phyloP scores from a whole-genome alignment of 2,797 vertebrate species.

The Balearica regulorum region DNA sequence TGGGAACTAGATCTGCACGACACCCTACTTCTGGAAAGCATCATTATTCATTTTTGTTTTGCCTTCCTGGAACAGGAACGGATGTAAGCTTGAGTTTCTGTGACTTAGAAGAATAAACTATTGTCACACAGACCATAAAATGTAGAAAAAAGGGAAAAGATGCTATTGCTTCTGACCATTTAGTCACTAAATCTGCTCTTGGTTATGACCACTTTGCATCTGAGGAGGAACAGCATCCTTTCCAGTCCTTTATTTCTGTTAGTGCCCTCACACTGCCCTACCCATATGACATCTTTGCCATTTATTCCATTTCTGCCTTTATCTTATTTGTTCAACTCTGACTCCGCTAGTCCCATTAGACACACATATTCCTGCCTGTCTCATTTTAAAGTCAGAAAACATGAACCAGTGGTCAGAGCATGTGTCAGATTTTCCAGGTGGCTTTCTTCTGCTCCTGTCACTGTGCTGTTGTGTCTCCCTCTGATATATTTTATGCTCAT shows the following conservation, averaged over 20 bases:
- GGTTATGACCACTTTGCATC: neutral
- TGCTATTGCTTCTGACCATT: neutral
- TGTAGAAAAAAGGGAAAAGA: neutral
- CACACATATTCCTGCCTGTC: neutral
- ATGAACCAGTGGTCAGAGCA: neutral
- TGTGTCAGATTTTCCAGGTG: neutral
- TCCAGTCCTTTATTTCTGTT: neutral
- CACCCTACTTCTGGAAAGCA: constrained; percentile 20
- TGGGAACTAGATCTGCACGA: neutral
- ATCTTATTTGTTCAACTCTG: neutral
- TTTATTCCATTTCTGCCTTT: neutral
- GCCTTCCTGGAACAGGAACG: neutral
- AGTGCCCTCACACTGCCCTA: neutral
- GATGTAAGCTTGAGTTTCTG: neutral
- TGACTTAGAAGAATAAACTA: constrained; percentile 20
- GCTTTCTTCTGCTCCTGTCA: neutral
- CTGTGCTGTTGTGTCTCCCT: neutral
- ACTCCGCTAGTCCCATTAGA: neutral
- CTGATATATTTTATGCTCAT: neutral
- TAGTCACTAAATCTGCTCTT: neutral
- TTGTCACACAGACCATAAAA: neutral
- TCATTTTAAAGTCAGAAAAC: neutral
- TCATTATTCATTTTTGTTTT: constrained; percentile 35
- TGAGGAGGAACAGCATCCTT: neutral
- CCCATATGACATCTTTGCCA: neutral